Base-by-base conservation (phyloP, 1,140 invertebrate genomes). In the Pseudomyrmex concolor region DNA sequence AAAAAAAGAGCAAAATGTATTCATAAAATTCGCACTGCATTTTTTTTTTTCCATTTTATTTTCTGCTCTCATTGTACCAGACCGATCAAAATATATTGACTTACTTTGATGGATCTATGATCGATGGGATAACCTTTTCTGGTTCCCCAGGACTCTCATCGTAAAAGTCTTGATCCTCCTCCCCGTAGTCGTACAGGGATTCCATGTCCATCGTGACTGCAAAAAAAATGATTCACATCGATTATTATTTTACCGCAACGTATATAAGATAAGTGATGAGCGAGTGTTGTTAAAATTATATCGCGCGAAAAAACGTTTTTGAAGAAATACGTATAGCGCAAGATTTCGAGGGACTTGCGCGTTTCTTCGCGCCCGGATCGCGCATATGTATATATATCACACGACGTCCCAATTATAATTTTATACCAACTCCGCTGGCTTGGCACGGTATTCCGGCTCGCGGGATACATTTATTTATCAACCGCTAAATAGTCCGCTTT, bases 81-180 rank as follows among this genome's bases (percentile, higher is more conserved):
- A 15, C 9, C 19, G 45, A 9, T 64, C 50, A 9, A 78, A 80
- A 5, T 9, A 5, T 9, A 51, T 59, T 48, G n/a, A 83, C 85
- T 90, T 81, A 93, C 93, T 88, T 94, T 94, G 64, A 94, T 91
- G 17, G 88, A 92, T 86, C 94, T 90, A 60, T 94, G 93, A 89
- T 94, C 93, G 74, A 94, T 94, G 7, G 93, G 93, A 81, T 94
- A 94, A 67, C 93, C 91, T 66, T 94, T 94, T 89, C 93, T 90
- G 45, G 87, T 77, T 8, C 91, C 92, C 91, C 92, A 62, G 93
- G 90, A 57, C 88, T 92, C 86, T 94, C 94, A 74, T 94, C 94
- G 90, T 94, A 94, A 88, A 94, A 94, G 81, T 94, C 93, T 84
- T 94, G 93, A 83, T 94, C 94, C 68, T 94, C 94, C 84, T 94